Conservation (phyloP, 2,113 vertebrate species). For the Ochotona princeps region DNA sequence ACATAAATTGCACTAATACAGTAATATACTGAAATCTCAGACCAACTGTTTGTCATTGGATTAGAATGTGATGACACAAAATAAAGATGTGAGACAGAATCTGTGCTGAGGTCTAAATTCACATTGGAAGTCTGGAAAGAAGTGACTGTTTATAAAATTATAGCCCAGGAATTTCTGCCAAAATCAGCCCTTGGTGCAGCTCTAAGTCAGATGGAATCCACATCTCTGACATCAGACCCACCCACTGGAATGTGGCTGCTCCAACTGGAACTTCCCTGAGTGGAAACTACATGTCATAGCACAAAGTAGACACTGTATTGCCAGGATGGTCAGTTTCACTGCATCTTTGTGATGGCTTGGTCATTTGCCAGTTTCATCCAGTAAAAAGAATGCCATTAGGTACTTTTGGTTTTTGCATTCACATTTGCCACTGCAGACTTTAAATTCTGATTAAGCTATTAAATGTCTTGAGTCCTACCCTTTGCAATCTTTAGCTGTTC, state of each 20-base stretch:
- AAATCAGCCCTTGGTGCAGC: conserved; percentile 62
- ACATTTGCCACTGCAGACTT: background rate
- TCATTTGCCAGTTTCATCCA: background rate
- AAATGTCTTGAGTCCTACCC: background rate
- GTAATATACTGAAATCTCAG: conserved; percentile 76
- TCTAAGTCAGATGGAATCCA: conserved; percentile 64
- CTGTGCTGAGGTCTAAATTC: conserved; percentile 70
- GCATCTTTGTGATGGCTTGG: background rate
- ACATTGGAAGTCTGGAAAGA: conserved; percentile 55
- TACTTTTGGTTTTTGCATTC: background rate
- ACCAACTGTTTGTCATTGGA: conserved; percentile 78
- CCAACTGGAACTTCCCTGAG: conserved; percentile 20
- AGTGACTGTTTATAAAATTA: conserved; percentile 64
- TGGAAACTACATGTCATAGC: conserved; percentile 56
- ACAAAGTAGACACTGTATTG: background rate
- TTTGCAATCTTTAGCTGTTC: background rate
- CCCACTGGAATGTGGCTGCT: conserved; percentile 44
- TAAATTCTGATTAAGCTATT: background rate
- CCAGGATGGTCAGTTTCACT: background rate
- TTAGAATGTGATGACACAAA: conserved; percentile 80
- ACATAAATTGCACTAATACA: conserved; percentile 75
- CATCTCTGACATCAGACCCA: conserved; percentile 48
- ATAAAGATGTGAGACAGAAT: conserved; percentile 74
- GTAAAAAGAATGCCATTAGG: background rate
- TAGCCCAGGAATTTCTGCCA: conserved; percentile 63